A percentile compares a stretch with the other conserved stretches of the same genome.
Evolutionary conservation across 2,888 invertebrate species (phyloP).

Genomic region (Corbicula japonica): DNA sequence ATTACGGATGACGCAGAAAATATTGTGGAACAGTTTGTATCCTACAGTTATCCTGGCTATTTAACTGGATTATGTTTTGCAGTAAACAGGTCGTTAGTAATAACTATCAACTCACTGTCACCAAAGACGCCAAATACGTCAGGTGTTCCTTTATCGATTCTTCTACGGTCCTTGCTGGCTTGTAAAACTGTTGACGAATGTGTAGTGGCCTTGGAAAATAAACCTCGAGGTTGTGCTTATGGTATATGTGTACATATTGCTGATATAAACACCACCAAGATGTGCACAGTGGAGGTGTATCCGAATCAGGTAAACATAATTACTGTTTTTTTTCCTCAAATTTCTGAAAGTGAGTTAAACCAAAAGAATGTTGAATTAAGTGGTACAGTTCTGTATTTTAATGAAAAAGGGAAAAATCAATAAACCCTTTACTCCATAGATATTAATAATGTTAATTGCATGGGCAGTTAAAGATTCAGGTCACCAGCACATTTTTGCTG

Average conservation of each 20-base stretch:
- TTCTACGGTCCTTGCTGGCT: constrained; percentile 33
- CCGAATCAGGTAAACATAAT: constrained; percentile 23
- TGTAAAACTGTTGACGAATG: constrained; percentile 42
- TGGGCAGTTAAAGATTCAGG: no score
- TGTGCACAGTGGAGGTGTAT: constrained; percentile 52
- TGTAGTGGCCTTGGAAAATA: constrained; percentile 21
- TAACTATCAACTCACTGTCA: constrained; percentile 42
- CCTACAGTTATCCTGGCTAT: constrained; percentile 48
- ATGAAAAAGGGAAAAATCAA: no score
- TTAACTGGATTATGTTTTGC: constrained; percentile 53
- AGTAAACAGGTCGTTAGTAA: constrained; percentile 39
- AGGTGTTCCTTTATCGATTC: constrained; percentile 36
- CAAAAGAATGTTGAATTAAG: no score
- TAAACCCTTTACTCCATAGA: no score
- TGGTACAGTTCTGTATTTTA: no score
- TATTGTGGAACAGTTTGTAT: constrained; percentile 36
- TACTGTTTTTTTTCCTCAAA: background rate
- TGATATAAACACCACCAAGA: constrained; percentile 12
- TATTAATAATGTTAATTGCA: no score
- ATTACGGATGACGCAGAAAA: constrained; percentile 8
- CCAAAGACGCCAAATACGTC: constrained; percentile 26
- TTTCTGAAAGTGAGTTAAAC: background rate
- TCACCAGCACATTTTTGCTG: no score
- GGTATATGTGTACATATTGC: constrained; percentile 53
- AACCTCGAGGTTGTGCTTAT: constrained; percentile 46